Conservation (phyloP, 1,140 invertebrate species). For the Elysia chlorotica region DNA sequence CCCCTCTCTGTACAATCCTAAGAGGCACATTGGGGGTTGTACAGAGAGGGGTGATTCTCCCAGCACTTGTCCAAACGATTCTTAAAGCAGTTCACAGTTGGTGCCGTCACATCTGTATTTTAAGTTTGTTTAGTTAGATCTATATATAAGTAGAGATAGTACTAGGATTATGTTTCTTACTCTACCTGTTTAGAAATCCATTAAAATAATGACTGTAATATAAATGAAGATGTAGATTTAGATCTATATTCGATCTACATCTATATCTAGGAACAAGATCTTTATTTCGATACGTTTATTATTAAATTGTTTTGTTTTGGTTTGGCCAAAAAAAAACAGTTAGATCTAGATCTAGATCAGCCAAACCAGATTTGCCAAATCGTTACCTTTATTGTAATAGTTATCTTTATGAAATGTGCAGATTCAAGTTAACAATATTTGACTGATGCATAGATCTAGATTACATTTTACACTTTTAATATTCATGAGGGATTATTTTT, state of each 20-base stretch:
- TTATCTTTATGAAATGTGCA: background rate
- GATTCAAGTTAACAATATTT: background rate
- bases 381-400: background rate
- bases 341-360: background rate
- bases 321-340: background rate
- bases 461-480: background rate
- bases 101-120: too few relatives aligned
- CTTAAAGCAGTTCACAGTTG: background rate
- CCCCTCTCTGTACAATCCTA: too few relatives aligned
- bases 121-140: too few relatives aligned
- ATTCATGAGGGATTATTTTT: background rate
- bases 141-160: background rate
- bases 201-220: background rate
- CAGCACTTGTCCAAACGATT: background rate
- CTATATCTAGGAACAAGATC: too few relatives aligned
- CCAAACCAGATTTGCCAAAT: background rate
- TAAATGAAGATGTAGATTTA: background rate
- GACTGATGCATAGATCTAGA: background rate
- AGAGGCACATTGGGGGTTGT: background rate
- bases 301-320: background rate
- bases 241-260: too few relatives aligned
- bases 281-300: background rate
- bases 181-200: background rate
- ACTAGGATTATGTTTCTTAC: background rate
- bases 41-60: background rate